Base-by-base conservation (phyloP, 2,888 invertebrate genomes). In the Eristalis tenax region DNA sequence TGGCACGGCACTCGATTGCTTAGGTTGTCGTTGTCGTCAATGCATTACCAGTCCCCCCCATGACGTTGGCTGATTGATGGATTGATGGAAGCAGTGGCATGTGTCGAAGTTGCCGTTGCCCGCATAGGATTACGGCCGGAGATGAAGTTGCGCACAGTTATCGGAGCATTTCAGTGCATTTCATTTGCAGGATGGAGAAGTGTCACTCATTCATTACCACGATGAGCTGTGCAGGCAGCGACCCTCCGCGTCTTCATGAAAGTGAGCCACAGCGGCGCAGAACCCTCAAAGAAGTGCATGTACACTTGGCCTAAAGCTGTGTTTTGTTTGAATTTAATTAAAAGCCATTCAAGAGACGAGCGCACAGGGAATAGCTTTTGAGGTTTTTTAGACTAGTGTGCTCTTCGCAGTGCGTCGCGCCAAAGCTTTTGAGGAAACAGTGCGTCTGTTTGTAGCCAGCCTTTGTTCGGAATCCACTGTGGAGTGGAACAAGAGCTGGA, bases 51-150 rank as follows among this genome's bases (percentile, higher is more conserved):
- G 64, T 40, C 23, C 38, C 73, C 64, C 18, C 59, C 59, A 43
- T 78, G 86, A 65, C 74, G 59, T 23, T 11, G 26, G 68, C 56
- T 82, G 86, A 83, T 82, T 83, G 86, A 86, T 83, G 74, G 83
- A 75, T 82, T 83, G 86, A 86, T 83, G 74, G 83, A 75, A 70
- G 63, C 63, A 18, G 64, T 43, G 35, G 66, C 68, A 66, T 18
- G 65, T 75, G 64, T 73, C 43, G 38, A 70, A 65, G 83, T 75
- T 74, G 75, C 59, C 64, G 40, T 70, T 38, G 63, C 32, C 76
- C 63, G 70, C 56, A 61, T 61, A 68, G 70, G 84, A 85, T 85
- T 85, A 76, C 71, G 35, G 32, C 40, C 43, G 82, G 82, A 77
- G 64, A 82, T 82, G 82, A 71, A 59, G 73, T 73, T 77, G 26